A percentile compares a stretch with the other conserved stretches of the same genome.
These are phyloP conservation scores for Campylomormyrus tamandua DNA, from an alignment of 2,113 vertebrate species.

Conservation along the genomic window DNA sequence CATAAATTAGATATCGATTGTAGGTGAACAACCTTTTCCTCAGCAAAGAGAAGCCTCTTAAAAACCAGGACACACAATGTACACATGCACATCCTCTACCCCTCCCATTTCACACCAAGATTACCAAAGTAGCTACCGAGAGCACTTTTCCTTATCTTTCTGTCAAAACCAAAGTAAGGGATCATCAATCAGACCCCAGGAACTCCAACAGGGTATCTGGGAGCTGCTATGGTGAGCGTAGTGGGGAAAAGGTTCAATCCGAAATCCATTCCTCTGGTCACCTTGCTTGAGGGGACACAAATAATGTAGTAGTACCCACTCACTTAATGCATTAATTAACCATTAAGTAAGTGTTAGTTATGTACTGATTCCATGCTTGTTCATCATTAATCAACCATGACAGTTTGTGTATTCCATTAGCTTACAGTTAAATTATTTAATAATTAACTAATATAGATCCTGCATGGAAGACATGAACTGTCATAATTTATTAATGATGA, in stretches of 20 bases:
- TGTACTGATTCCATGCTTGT: neutral
- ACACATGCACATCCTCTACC: neutral
- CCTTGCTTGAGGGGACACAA: neutral
- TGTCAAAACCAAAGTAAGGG: neutral
- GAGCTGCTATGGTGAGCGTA: neutral
- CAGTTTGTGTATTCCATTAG: neutral
- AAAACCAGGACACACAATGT: neutral
- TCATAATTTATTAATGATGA: too few relatives aligned
- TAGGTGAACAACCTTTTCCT: neutral
- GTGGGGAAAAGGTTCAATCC: neutral
- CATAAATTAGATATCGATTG: slow-evolving; percentile 4
- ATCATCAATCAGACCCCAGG: neutral
- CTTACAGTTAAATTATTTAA: neutral
- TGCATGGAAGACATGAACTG: too few relatives aligned
- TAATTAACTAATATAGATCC: neutral
- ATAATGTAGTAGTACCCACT: neutral
- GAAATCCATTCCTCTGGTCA: neutral
- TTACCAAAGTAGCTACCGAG: neutral
- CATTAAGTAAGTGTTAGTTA: neutral
- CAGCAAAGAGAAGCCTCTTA: neutral
- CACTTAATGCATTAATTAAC: neutral
- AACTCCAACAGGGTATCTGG: neutral
- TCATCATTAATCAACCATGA: neutral
- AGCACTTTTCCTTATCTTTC: neutral
- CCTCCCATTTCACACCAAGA: neutral